Percentiles rank a stretch among this genome's conserved stretches.
phyloP scores from a whole-genome alignment of 2,888 invertebrate genomes.

The Euclidia mi region DNA sequence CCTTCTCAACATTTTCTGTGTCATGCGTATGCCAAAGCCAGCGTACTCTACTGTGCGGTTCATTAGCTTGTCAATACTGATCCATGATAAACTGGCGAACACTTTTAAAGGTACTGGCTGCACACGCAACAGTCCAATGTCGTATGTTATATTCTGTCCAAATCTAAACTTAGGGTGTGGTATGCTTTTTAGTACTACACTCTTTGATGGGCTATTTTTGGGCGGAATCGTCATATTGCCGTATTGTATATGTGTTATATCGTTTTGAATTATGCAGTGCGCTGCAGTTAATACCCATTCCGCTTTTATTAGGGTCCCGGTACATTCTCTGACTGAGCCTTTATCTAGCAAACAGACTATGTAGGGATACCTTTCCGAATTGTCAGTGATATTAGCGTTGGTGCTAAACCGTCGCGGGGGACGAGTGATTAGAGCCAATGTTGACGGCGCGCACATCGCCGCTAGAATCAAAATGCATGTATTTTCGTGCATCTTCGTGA shows the following conservation, averaged over 20 bases:
- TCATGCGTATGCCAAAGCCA: background rate
- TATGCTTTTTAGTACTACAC: background rate
- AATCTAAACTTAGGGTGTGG: background rate
- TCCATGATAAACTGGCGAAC: background rate
- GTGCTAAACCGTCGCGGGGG: too few species aligned
- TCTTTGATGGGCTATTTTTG: background rate
- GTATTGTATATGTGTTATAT: constrained; percentile 5
- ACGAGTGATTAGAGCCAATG: too few species aligned
- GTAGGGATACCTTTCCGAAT: background rate
- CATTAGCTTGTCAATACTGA: background rate
- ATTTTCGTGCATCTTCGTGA: too few species aligned
- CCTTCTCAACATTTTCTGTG: too few species aligned
- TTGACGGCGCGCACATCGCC: too few species aligned
- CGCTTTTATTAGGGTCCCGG: background rate
- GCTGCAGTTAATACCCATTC: constrained; percentile 8
- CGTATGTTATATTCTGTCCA: background rate
- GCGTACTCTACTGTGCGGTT: background rate
- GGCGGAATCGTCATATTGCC: constrained; percentile 7
- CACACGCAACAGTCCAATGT: background rate
- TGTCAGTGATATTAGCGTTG: too few species aligned
- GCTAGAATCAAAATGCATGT: too few species aligned
- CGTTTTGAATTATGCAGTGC: constrained; percentile 4
- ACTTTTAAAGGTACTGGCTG: background rate
- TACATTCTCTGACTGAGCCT: background rate
- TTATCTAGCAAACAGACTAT: background rate